Conservation (phyloP, 2,113 vertebrate genomes). For the Petroica traversi region DNA sequence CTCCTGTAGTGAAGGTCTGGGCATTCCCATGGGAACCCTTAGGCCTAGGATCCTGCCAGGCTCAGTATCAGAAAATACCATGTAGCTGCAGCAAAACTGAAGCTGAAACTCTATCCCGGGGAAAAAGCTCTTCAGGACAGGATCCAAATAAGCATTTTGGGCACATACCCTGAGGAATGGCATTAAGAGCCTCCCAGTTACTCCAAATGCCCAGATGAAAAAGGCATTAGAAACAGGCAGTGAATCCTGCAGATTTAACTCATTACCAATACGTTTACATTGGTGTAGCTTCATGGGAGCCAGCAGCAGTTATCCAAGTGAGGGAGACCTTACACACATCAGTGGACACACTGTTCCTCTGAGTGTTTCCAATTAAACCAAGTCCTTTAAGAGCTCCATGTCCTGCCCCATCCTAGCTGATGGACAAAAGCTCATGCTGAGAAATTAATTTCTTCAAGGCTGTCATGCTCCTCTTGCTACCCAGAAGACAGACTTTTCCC, state of each 20-base stretch:
- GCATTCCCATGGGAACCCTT: not conserved
- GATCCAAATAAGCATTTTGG: not conserved
- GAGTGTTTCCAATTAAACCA: not conserved
- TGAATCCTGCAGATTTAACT: not conserved
- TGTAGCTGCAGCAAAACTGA: not conserved
- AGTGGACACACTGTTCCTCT: not conserved
- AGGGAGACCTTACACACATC: not conserved
- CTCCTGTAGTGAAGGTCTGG: not conserved
- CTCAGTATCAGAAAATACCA: accelerated
- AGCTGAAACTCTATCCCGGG: not conserved
- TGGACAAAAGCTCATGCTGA: not conserved
- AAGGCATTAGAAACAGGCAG: not conserved
- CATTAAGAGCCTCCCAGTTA: not conserved
- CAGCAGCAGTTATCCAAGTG: not conserved
- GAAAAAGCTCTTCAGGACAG: not conserved
- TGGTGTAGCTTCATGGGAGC: not conserved
- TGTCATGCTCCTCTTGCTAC: not conserved
- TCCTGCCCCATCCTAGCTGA: not conserved
- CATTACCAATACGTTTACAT: not conserved
- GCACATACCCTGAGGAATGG: not conserved
- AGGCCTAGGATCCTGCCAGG: not conserved
- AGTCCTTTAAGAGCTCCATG: not conserved
- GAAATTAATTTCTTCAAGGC: not conserved
- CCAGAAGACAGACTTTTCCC: not conserved
- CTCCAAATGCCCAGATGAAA: not conserved